Evolutionary conservation across 92 coral and sea anemone species (phyloP).

Genomic region (Muricea muricata): DNA sequence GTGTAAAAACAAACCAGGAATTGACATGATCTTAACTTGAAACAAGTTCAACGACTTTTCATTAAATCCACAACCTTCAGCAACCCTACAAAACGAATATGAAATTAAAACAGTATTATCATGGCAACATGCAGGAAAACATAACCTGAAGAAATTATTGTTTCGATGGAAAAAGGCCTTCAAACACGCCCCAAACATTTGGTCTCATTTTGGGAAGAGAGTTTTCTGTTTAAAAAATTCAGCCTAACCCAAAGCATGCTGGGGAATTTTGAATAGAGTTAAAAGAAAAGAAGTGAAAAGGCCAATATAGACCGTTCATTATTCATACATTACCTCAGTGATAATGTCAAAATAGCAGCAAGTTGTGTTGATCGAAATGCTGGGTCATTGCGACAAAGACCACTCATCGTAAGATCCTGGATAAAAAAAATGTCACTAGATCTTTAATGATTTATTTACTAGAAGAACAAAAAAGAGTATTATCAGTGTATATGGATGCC

Average conservation of each 20-base stretch:
- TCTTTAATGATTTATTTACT: too few relatives aligned
- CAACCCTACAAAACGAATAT: conserved; percentile 5
- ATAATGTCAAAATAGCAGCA: conserved; percentile 81
- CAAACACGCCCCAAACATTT: too few relatives aligned
- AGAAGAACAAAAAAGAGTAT: too few relatives aligned
- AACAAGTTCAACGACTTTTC: conserved; percentile 54
- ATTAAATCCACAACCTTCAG: conserved; percentile 8
- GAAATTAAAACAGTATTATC: too few relatives aligned
- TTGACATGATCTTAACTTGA: conserved; percentile 83
- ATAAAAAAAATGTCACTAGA: conserved; percentile 14
- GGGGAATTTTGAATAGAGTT: too few relatives aligned
- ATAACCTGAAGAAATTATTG: too few relatives aligned
- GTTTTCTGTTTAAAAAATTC: too few relatives aligned
- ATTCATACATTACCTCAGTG: conserved; percentile 71
- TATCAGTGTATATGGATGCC: too few relatives aligned
- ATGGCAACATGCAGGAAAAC: too few relatives aligned
- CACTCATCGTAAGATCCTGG: conserved; percentile 82
- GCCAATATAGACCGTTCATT: not conserved
- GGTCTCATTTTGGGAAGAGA: too few relatives aligned
- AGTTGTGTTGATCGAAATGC: conserved; percentile 79
- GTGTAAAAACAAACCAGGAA: conserved; percentile 89
- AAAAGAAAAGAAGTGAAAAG: not conserved
- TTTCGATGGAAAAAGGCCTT: too few relatives aligned
- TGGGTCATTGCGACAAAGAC: conserved; percentile 87
- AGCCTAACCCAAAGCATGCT: too few relatives aligned